These are phyloP conservation scores for Nesogale talazaci DNA, from an alignment of 2,113 vertebrate species.

Conservation along the genomic window DNA sequence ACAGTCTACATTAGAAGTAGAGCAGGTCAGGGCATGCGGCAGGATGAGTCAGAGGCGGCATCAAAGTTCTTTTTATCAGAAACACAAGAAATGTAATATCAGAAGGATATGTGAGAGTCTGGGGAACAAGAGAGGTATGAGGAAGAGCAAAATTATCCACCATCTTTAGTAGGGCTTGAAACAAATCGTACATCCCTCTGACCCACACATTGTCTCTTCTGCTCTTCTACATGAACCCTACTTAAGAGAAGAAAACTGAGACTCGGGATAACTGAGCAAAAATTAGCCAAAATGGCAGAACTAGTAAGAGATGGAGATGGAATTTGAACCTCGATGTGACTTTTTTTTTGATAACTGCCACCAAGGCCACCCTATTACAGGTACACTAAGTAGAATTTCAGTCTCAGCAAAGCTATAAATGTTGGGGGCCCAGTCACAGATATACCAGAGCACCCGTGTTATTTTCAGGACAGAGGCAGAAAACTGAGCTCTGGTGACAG, in stretches of 20 bases:
- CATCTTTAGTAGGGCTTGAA: rapidly evolving
- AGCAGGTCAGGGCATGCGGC: neutral
- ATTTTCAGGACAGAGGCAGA: neutral
- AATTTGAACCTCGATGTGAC: neutral
- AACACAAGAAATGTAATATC: neutral
- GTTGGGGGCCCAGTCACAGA: neutral
- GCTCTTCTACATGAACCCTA: neutral
- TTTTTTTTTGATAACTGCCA: too few species aligned
- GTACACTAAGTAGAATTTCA: too few species aligned
- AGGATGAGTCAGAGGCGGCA: neutral
- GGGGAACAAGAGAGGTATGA: neutral
- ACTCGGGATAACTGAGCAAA: too few species aligned
- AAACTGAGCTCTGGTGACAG: neutral
- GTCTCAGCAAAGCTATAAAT: neutral
- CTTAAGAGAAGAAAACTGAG: neutral
- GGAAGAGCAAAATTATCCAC: neutral
- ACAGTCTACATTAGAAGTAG: neutral
- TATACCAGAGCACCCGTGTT: too few species aligned
- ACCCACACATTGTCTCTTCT: neutral
- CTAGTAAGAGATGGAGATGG: neutral
- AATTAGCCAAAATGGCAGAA: rapidly evolving
- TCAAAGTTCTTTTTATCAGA: neutral
- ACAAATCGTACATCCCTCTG: rapidly evolving
- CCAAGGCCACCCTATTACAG: neutral
- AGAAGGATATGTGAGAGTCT: neutral